phyloP scores from a whole-genome alignment of 2,113 vertebrate species.

The Syngnathus floridae region DNA sequence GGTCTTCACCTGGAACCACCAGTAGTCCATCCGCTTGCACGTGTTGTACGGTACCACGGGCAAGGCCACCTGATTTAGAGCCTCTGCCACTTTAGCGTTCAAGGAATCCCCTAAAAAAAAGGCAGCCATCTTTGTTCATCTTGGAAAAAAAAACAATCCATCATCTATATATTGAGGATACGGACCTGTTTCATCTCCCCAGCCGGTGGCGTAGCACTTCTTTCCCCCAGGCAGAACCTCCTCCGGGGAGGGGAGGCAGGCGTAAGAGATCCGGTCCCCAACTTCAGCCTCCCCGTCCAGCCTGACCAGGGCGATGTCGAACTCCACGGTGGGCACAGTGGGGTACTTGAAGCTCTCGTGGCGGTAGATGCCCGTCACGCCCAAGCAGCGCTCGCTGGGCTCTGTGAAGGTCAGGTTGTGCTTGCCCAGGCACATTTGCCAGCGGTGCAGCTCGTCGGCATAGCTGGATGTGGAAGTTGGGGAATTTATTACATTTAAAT shows the following conservation, averaged over 20 bases:
- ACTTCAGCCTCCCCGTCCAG: conserved; percentile 60
- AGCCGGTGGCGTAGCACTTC: conserved; percentile 71
- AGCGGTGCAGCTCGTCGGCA: conserved; percentile 70
- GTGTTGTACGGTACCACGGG: conserved; percentile 68
- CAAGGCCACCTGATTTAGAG: conserved; percentile 70
- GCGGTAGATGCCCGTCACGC: conserved; percentile 60
- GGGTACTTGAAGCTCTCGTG: conserved; percentile 73
- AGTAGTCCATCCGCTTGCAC: conserved; percentile 72
- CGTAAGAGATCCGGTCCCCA: conserved; percentile 53
- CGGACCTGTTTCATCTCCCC: conserved; percentile 71
- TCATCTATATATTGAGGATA: neutral
- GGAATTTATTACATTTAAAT: neutral
- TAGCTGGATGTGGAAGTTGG: conserved; percentile 50
- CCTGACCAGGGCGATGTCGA: conserved; percentile 69
- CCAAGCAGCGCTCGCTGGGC: conserved; percentile 55
- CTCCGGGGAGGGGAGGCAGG: conserved; percentile 67
- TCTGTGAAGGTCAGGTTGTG: conserved; percentile 71
- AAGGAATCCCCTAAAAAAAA: conserved; percentile 56
- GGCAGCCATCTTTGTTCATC: neutral
- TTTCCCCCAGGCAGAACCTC: conserved; percentile 61
- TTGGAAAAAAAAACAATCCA: neutral
- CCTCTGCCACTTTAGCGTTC: conserved; percentile 61
- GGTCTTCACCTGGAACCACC: conserved; percentile 76
- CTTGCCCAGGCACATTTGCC: conserved; percentile 74
- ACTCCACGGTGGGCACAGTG: conserved; percentile 68